Evolutionary conservation across 2,113 vertebrate genomes (phyloP), one percentile per base, ranked within the genome.

Genomic region (Ariopsis seemanni): DNA sequence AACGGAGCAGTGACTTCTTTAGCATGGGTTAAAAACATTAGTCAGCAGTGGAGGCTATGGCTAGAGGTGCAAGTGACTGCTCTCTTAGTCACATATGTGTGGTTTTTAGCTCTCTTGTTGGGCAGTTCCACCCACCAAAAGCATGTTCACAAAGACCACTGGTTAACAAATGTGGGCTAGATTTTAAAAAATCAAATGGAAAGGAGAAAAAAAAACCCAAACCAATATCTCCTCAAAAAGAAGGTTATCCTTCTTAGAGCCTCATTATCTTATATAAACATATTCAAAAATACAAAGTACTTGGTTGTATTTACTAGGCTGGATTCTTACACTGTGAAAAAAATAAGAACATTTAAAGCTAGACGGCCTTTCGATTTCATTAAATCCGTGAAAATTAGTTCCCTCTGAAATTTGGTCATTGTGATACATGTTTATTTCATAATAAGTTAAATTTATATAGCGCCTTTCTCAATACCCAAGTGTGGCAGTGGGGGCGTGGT

Each of bases 61-160:
- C 88, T 78, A 27, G 58, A 71, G 65, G 81, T 85, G 53, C 86
- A 72, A 83, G 83, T 88, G 71, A 53, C 86, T 86, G 84, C 67
- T 69, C 63, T 88, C 82, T 78, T 78, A 90, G 82, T 69, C 88
- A 75, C 67, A 91, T 85, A 71, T 89, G 86, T 77, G 89, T 85
- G 81, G 81, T 67, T 85, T 89, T 90, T 86, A 89, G 85, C 83
- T 86, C 84, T 87, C 87, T 67, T 85, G 71, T 74, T 87, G 83
- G 89, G 86, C 87, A 82, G 80, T 81, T 84, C 89, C 58, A 57
- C 58, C 17, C 15, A 75, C 72, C 55, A 53, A 85, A 78, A 87
- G 86, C 90, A 85, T 87, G 52, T 88, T 58, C n/a, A 52, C 55
- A 74, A 92, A 89, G 92, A 91, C 85, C 69, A 83, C 89, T 84